Evolutionary conservation across 2,113 vertebrate species (phyloP), one percentile per base, ranked within the genome.

Genomic region (Cyanoramphus novaezelandiae): DNA sequence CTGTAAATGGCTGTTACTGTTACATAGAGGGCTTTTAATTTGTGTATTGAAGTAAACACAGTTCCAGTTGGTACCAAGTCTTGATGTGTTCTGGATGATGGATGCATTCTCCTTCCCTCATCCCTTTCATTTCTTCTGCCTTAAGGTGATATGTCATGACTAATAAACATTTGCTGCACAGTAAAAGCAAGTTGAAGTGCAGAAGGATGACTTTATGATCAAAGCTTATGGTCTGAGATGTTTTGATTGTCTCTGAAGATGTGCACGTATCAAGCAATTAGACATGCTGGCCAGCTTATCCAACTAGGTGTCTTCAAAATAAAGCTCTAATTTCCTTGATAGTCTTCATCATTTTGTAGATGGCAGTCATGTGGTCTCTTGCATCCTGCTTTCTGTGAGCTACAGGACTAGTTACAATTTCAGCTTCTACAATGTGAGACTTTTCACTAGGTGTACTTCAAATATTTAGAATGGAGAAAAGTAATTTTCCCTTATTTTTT

Each of bases 401-500:
- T 47, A 5, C 21, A 27, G 29, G 13, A 49, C 35, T 1, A 2
- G 21, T 63, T 76, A n/a, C 0, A 0, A 44, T 27, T 19, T 28
- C 27, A 82, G 0, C 8, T 83, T 62, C 29, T 44, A 4, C 11
- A 37, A n/a, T 13, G 6, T 9, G 49, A 64, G 17, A 39, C 33
- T 68, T 60, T 76, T 43, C 21, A 17, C 21, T n/a, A 59, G n/a
- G 11, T 18, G 9, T 15, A 9, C 17, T 46, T 86, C 6, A 18
- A 60, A 37, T 87, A 69, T 49, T 39, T 24, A 24, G 6, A 46
- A 62, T 3, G 27, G 44, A 52, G 35, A 15, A 25, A 70, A 59
- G 17, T 13, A 9, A 0, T 7, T 79, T 69, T 39, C 71, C 2
- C 18, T 70, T 41, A 17, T 41, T 41, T 43, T 43, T 14, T 29